These are phyloP conservation scores for Harlomillsia oculata DNA, from an alignment of 1,140 invertebrate species.

Conservation along the genomic window DNA sequence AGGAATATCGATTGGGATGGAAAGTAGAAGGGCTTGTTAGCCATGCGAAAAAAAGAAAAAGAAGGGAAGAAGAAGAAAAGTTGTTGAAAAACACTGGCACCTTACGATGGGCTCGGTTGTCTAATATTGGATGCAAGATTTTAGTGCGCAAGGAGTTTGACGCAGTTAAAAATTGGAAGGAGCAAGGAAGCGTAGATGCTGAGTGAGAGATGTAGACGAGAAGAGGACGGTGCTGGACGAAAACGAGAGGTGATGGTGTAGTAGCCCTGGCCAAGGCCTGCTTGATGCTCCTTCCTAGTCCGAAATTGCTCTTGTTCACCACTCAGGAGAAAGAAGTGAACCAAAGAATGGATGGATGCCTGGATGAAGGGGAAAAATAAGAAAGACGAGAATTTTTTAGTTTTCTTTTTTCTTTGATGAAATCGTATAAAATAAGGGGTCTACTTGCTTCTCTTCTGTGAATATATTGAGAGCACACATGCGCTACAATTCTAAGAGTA, in stretches of 20 bases:
- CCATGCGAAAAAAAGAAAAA: slow-evolving; percentile 7
- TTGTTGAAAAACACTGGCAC: slow-evolving; percentile 30
- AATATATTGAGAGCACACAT: no score
- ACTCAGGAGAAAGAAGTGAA: slow-evolving; percentile 4
- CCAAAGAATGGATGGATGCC: not conserved
- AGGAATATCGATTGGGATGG: slow-evolving; percentile 28
- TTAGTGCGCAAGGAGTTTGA: slow-evolving; percentile 30
- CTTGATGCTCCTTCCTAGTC: no score
- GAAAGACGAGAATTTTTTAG: slow-evolving; percentile 22
- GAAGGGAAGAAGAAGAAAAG: slow-evolving; percentile 8
- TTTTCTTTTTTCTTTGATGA: slow-evolving; percentile 34
- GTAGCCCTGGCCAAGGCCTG: no score
- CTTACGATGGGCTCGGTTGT: not conserved
- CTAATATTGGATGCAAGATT: slow-evolving; percentile 20
- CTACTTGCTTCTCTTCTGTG: no score
- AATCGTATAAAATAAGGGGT: not conserved
- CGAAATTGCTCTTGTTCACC: no score
- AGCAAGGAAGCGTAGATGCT: slow-evolving; percentile 16
- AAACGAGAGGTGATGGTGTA: no score
- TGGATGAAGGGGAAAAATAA: slow-evolving; percentile 11
- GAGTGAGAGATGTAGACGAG: slow-evolving; percentile 11
- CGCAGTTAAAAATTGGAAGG: slow-evolving; percentile 24
- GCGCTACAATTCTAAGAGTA: no score
- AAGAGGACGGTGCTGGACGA: not conserved
- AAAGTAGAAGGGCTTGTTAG: slow-evolving; percentile 23